Conservation (phyloP, 2,888 invertebrate genomes). For the Mimumesa dahlbomi region DNA sequence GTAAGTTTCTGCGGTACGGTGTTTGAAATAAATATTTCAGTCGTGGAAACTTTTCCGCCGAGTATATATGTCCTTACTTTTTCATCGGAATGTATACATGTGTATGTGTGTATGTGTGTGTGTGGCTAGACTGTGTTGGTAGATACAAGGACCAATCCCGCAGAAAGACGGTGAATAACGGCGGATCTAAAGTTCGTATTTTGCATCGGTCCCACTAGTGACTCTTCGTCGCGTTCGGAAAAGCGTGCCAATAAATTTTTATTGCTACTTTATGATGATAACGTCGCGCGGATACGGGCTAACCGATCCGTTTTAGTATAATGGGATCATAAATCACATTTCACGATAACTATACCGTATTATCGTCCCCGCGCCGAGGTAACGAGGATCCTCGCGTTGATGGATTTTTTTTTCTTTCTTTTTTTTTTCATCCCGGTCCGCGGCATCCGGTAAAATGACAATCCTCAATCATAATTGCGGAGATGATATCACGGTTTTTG, state of each 20-base stretch:
- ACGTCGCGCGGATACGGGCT: slow-evolving; percentile 67
- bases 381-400: slow-evolving; percentile 52
- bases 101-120: no score
- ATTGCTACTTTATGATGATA: slow-evolving; percentile 77
- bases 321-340: slow-evolving; percentile 70
- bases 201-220: slow-evolving; percentile 43
- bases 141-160: slow-evolving; percentile 21
- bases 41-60: no score
- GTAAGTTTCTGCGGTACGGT: no score
- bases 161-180: slow-evolving; percentile 25
- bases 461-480: slow-evolving; percentile 8
- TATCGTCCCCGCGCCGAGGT: slow-evolving; percentile 39
- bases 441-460: slow-evolving; percentile 5
- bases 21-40: no score
- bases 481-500: slow-evolving; percentile 4
- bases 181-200: slow-evolving; percentile 37
- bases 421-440: slow-evolving; percentile 21
- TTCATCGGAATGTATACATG: neutral
- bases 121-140: slow-evolving; percentile 9
- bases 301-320: slow-evolving; percentile 75
- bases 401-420: slow-evolving; percentile 58
- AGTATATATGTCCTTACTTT: neutral
- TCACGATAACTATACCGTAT: slow-evolving; percentile 60
- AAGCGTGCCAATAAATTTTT: slow-evolving; percentile 78
- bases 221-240: slow-evolving; percentile 22